Percentiles rank a stretch among this genome's conserved stretches.
These are phyloP conservation scores for Lophochroa leadbeateri DNA, from an alignment of 2,113 vertebrate genomes.

Conservation along the genomic window DNA sequence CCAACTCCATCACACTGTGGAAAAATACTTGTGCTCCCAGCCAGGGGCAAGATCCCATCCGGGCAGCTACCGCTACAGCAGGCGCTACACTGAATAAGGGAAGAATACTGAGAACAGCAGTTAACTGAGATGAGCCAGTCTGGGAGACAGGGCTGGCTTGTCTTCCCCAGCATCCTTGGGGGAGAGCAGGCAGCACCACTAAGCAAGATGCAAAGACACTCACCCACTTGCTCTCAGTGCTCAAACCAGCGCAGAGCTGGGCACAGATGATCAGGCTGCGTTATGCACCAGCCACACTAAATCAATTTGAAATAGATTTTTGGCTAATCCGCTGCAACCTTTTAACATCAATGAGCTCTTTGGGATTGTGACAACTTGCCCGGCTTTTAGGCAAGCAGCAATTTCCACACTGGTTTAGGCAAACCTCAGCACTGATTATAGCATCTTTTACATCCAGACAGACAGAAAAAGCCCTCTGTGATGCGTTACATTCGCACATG, in stretches of 20 bases:
- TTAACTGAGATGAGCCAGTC: neutral
- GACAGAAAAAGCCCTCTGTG: neutral
- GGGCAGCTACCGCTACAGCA: rapidly evolving
- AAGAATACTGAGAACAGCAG: neutral
- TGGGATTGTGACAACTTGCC: neutral
- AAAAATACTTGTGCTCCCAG: neutral
- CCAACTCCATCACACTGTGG: neutral
- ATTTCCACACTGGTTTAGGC: constrained; percentile 40
- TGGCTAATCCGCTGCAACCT: neutral
- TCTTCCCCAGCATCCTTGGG: neutral
- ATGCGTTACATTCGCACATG: neutral
- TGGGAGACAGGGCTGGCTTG: neutral
- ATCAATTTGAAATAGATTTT: neutral
- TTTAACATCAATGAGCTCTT: neutral
- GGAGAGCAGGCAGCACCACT: neutral
- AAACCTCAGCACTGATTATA: neutral
- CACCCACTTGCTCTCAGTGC: rapidly evolving
- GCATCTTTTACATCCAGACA: neutral
- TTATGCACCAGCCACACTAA: neutral
- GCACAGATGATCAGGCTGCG: neutral
- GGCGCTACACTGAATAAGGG: rapidly evolving
- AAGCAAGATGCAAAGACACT: neutral
- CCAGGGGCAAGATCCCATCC: constrained; percentile 7
- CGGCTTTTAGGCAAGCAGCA: neutral
- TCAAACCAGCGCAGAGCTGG: neutral